Conservation (phyloP, 2,888 invertebrate genomes). For the Agonopterix subpropinquella region DNA sequence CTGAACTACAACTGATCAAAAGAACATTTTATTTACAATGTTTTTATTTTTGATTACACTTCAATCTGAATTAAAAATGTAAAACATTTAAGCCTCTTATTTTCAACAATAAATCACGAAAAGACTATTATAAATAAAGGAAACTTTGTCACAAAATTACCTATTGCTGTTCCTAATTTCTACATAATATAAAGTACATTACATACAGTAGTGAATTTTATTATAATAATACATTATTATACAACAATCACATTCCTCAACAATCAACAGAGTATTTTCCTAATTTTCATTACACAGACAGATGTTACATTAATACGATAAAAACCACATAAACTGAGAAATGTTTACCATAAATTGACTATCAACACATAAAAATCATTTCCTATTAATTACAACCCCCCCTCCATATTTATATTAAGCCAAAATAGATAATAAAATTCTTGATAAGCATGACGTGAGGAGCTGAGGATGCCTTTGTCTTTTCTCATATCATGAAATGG, state of each 20-base stretch:
- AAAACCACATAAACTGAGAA: slow-evolving; percentile 6
- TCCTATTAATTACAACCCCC: not conserved
- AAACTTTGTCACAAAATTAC: not conserved
- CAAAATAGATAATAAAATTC: too few relatives aligned
- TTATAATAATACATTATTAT: slow-evolving; percentile 5
- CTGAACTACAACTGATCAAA: too few relatives aligned
- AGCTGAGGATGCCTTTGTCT: too few relatives aligned
- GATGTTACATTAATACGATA: slow-evolving; percentile 8
- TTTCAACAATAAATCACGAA: too few relatives aligned
- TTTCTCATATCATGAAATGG: too few relatives aligned
- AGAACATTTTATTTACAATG: too few relatives aligned
- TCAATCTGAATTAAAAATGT: too few relatives aligned
- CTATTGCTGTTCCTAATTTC: not conserved
- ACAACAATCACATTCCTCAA: not conserved
- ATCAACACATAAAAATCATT: slow-evolving; percentile 10
- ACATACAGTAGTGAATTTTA: not conserved
- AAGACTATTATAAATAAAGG: too few relatives aligned
- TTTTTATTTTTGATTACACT: too few relatives aligned
- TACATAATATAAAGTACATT: not conserved
- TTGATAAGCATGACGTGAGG: too few relatives aligned
- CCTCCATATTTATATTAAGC: too few relatives aligned
- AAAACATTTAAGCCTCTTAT: too few relatives aligned
- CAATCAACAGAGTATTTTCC: slow-evolving; percentile 12
- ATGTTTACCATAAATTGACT: slow-evolving; percentile 40
- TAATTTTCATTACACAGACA: slow-evolving; percentile 9